Conservation (phyloP, 2,888 invertebrate genomes). For the Pilophorus perplexus region DNA sequence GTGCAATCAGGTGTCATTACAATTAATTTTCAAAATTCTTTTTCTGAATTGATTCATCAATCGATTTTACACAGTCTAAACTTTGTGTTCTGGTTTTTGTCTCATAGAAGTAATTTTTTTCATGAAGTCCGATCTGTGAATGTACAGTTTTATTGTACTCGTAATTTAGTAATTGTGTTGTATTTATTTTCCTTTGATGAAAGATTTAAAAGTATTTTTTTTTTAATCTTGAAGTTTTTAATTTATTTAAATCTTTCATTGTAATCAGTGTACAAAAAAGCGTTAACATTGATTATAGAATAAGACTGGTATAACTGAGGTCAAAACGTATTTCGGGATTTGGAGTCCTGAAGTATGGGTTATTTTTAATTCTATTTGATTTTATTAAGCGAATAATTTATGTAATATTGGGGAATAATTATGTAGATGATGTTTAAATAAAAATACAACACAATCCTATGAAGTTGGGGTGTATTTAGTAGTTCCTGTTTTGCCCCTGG, state of each 20-base stretch:
- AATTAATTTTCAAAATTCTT: too few species aligned
- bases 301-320: constrained; percentile 34
- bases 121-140: constrained; percentile 12
- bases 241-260: constrained; percentile 5
- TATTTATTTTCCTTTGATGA: constrained; percentile 18
- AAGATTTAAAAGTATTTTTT: neutral
- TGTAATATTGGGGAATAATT: constrained; percentile 21
- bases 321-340: constrained; percentile 16
- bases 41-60: too few species aligned
- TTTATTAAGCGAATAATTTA: constrained; percentile 10
- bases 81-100: neutral
- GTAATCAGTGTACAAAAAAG: constrained; percentile 23
- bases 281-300: constrained; percentile 26
- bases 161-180: constrained; percentile 25
- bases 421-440: constrained; percentile 36
- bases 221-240: neutral
- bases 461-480: too few species aligned
- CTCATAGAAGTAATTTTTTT: too few species aligned
- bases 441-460: constrained; percentile 40
- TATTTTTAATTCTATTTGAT: constrained; percentile 20
- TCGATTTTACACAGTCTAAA: neutral
- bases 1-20: constrained; percentile 28
- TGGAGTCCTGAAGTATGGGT: neutral
- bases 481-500: too few species aligned
- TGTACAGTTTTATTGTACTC: constrained; percentile 27